A percentile compares a stretch with the other conserved stretches of the same genome.
Evolutionary conservation across 2,888 invertebrate species (phyloP).

Genomic region (Chrysolina haemoptera): DNA sequence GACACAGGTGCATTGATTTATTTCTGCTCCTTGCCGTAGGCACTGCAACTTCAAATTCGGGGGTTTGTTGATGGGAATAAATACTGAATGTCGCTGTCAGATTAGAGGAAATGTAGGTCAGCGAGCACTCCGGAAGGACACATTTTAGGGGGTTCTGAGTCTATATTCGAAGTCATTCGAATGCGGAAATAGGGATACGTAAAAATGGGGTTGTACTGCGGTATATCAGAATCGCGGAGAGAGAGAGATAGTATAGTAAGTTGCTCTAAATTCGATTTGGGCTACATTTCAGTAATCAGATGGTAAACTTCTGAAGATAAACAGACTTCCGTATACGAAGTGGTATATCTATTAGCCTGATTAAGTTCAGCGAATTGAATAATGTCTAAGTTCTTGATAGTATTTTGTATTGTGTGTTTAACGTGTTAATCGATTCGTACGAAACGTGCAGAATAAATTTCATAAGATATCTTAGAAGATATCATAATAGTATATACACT

Average conservation of each 20-base stretch:
- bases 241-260: not conserved
- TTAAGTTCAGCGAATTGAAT: too few species aligned
- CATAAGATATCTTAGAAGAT: too few species aligned
- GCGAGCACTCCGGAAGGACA: constrained; percentile 12
- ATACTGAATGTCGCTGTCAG: constrained; percentile 13
- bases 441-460: too few species aligned
- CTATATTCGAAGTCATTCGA: not conserved
- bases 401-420: too few species aligned
- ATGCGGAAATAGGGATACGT: constrained; percentile 16
- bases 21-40: constrained; percentile 50
- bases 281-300: not conserved
- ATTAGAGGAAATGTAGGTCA: constrained; percentile 17
- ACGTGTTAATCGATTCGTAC: too few species aligned
- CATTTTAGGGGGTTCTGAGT: not conserved
- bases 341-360: not conserved
- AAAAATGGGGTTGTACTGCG: not conserved
- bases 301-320: not conserved
- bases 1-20: constrained; percentile 69
- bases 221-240: not conserved
- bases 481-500: too few species aligned
- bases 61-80: constrained; percentile 9
- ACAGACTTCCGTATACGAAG: not conserved
- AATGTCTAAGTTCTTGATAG: too few species aligned
- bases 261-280: not conserved
- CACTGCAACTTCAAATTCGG: constrained; percentile 27